Percentiles rank a stretch among this genome's conserved stretches.
Evolutionary conservation across 2,888 invertebrate genomes (phyloP).

Genomic region (Hirtodrosophila alboralis): DNA sequence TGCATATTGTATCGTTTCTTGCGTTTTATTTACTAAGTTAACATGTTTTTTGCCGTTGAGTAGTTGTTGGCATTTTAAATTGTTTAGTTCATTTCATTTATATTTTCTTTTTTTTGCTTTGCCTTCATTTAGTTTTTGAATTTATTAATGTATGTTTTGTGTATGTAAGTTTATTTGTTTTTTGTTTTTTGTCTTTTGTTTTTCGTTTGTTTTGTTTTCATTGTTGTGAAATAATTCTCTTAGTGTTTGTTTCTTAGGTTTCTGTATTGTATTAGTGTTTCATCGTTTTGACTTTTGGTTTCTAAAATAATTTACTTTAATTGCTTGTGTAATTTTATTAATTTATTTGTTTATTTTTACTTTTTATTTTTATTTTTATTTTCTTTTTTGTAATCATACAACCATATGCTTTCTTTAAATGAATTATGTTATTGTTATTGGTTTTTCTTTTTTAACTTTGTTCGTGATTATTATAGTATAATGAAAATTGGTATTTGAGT

Average conservation of each 20-base stretch:
- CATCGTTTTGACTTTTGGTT: slow-evolving; percentile 14
- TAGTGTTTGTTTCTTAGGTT: slow-evolving; percentile 17
- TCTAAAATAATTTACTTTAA: slow-evolving; percentile 16
- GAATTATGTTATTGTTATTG: slow-evolving; percentile 14
- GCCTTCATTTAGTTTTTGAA: slow-evolving; percentile 35
- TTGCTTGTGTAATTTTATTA: slow-evolving; percentile 17
- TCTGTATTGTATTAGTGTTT: slow-evolving; percentile 12
- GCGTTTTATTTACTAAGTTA: slow-evolving; percentile 64
- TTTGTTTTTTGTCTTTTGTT: slow-evolving; percentile 16
- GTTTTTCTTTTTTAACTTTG: slow-evolving; percentile 7
- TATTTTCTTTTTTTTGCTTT: slow-evolving; percentile 23
- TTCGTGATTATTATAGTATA: slow-evolving; percentile 5
- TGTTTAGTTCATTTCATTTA: slow-evolving; percentile 37
- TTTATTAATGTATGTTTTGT: slow-evolving; percentile 42
- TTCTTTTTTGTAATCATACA: slow-evolving; percentile 38
- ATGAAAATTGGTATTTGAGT: slow-evolving; percentile 11
- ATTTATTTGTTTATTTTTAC: too few relatives aligned
- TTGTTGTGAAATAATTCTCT: slow-evolving; percentile 7
- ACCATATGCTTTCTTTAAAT: slow-evolving; percentile 53
- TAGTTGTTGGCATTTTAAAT: slow-evolving; percentile 58
- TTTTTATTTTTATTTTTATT: slow-evolving; percentile 18
- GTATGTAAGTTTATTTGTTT: slow-evolving; percentile 33
- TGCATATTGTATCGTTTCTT: slow-evolving; percentile 61
- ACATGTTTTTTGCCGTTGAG: slow-evolving; percentile 63
- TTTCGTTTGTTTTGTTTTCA: slow-evolving; percentile 9